A percentile compares a stretch with the other conserved stretches of the same genome.
Conservation (phyloP, 37 sponge, comb jelly and placozoan genomes). For the Beroe ovata region DNA sequence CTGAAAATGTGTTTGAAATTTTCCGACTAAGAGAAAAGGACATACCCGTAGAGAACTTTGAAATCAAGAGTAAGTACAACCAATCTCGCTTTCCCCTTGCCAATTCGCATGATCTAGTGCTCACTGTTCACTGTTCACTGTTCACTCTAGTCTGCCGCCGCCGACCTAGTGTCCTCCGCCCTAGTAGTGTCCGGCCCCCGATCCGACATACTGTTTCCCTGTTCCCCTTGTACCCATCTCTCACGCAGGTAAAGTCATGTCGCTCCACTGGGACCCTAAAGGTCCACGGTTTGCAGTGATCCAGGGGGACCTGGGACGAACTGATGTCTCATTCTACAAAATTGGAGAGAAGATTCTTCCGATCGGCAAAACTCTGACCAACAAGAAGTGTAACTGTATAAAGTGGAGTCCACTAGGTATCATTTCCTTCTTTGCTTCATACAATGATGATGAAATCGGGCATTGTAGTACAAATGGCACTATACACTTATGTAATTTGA, state of each 20-base stretch:
- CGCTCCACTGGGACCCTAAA: conserved; percentile 77
- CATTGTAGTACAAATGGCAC: too few relatives aligned
- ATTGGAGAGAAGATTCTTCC: conserved; percentile 62
- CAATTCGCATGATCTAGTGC: too few relatives aligned
- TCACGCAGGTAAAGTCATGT: conserved; percentile 56
- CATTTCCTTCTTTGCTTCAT: too few relatives aligned
- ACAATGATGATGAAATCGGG: too few relatives aligned
- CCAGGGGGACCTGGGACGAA: conserved; percentile 76
- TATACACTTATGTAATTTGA: too few relatives aligned
- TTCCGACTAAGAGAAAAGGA: conserved; percentile 84
- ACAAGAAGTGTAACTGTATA: conserved; percentile 58
- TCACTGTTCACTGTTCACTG: too few relatives aligned
- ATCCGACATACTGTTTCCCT: too few relatives aligned
- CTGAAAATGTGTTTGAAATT: conserved; percentile 83
- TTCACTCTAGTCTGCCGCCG: too few relatives aligned
- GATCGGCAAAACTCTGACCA: conserved; percentile 39
- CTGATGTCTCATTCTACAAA: conserved; percentile 74
- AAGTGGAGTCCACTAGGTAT: conserved; percentile 64
- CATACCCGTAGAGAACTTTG: conserved; percentile 96
- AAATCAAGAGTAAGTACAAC: conserved; percentile 82
- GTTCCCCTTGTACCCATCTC: too few relatives aligned
- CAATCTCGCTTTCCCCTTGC: too few relatives aligned
- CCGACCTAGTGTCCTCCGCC: too few relatives aligned
- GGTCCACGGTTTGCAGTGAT: conserved; percentile 88
- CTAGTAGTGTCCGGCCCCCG: too few relatives aligned